Base-by-base conservation (phyloP, 2,888 invertebrate genomes). In the Ochropleura plecta region DNA sequence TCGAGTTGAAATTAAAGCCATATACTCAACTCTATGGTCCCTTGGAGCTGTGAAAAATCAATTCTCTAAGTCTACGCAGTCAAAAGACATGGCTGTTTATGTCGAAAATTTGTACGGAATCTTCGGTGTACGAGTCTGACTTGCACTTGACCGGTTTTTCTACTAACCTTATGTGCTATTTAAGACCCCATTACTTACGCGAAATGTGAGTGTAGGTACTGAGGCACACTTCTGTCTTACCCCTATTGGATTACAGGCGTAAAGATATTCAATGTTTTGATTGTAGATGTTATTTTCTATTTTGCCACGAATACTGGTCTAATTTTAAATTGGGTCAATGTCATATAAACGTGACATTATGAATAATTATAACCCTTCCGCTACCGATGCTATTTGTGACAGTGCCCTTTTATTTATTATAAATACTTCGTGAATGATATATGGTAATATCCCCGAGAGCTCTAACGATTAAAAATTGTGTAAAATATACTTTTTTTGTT, bases 281-380 rank as follows among this genome's bases (percentile, higher is more conserved):
- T 59, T 16, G 59, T 16, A 16, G 30, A 30, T 59, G 14, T 20
- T 9, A 30, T 59, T 16, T 59, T 49, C 12, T 30, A 49, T 59
- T 57, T 40, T 16, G 40, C 9, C 30, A 60, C 44, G 7, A 51
- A 62, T 10, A 10, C 6, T 18, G 20, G 18, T 63, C 68, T 42
- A 20, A 63, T 46, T 78, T 57, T 18, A 63, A 70, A 76, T 53
- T 77, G 40, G 79, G 76, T 70, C 79, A 77, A 51, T 78, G 79
- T 64, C 20, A 66, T 49, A 8, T 63, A 18, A 8, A 75, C 48
- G 44, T n/a, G 48, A 63, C 30, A 14, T 73, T 5, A 20, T 20
- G 48, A 49, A 59, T 64, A 48, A 55, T 64, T 59, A n/a, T 64
- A 64, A 68, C 51, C 69, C 8, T 57, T 16, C 18, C 55, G 18